Base-by-base conservation (phyloP, 2,888 invertebrate species). In the Brenthis ino region DNA sequence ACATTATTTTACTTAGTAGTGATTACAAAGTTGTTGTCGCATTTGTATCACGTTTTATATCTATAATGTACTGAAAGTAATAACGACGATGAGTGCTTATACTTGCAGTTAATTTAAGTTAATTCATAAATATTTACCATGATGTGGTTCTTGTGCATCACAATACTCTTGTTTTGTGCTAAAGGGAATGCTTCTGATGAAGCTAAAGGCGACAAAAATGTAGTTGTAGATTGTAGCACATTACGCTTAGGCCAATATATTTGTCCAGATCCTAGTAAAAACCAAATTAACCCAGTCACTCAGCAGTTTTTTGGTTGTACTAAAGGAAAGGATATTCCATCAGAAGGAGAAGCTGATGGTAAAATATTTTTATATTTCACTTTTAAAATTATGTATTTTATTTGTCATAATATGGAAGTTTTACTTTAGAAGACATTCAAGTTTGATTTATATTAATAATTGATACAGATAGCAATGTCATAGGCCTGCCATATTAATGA, bases 291-390 rank as follows among this genome's bases (percentile, higher is more conserved):
- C 85, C 94, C 95, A 0, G 95, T 96, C 80, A 99, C 99, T 0
- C 99, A 99, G 85, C 98, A 98, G 82, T 95, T 96, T 48, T 90
- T 88, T 75, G 97, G 96, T 68, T 98, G 98, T 84, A 95, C 95
- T 1, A 87, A 88, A 78, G 92, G 92, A 28, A 91, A 90, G 75
- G 82, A 82, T 33, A 79, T 83, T 24, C 85, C 91, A 86, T 95
- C 91, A 77, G 95, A 97, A 80, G 97, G 97, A 74, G 95, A 95
- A 87, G 97, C 98, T 11, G 95, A 94, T 93, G 96, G 97, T 97
- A 90, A 50, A 33, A 53, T 53, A 16, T 16, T 37, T 37, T 4
- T 16, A 8, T 8, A 37, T 37, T 37, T 37, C 5, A 6, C 1
- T 51, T n/a, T n/a, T 6, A 8, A 51, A 6, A n/a, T 8, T n/a